Conservation (phyloP, 1,140 invertebrate species). For the Andrena cerasifolii region DNA sequence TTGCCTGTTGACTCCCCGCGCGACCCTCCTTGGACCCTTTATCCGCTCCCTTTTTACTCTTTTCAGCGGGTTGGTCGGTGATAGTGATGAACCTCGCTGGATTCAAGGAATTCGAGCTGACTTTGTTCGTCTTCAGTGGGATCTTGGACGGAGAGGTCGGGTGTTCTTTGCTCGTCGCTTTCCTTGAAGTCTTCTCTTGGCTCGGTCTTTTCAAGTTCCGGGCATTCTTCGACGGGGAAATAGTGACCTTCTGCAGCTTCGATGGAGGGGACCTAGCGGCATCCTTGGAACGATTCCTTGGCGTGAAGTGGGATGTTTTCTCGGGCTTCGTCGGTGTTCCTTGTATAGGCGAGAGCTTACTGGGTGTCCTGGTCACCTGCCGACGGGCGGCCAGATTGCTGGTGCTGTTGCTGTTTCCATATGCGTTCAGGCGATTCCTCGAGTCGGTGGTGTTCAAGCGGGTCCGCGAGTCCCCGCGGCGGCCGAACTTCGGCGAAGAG, state of each 20-base stretch:
- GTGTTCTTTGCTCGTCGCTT: slow-evolving; percentile 51
- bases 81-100: slow-evolving; percentile 51
- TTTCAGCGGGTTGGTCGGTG: slow-evolving; percentile 12
- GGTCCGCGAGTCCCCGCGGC: slow-evolving; percentile 63
- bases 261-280: slow-evolving; percentile 15
- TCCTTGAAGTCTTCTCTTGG: slow-evolving; percentile 28
- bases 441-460: slow-evolving; percentile 40
- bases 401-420: slow-evolving; percentile 49
- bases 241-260: slow-evolving; percentile 19
- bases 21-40: slow-evolving; percentile 22
- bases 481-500: slow-evolving; percentile 69
- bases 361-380: slow-evolving; percentile 44
- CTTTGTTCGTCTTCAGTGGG: slow-evolving; percentile 58
- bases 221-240: slow-evolving; percentile 10
- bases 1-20: background rate
- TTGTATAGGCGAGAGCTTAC: slow-evolving; percentile 74
- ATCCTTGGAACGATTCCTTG: slow-evolving; percentile 21
- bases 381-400: slow-evolving; percentile 57
- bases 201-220: slow-evolving; percentile 43
- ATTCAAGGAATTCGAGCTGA: slow-evolving; percentile 24
- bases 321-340: slow-evolving; percentile 74
- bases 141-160: slow-evolving; percentile 75
- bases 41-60: background rate
- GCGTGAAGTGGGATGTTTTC: slow-evolving; percentile 21
- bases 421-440: slow-evolving; percentile 36